A percentile compares a stretch with the other conserved stretches of the same genome.
Evolutionary conservation across 92 coral and sea anemone species (phyloP).

Genomic region (Epizoanthus illoricatus): DNA sequence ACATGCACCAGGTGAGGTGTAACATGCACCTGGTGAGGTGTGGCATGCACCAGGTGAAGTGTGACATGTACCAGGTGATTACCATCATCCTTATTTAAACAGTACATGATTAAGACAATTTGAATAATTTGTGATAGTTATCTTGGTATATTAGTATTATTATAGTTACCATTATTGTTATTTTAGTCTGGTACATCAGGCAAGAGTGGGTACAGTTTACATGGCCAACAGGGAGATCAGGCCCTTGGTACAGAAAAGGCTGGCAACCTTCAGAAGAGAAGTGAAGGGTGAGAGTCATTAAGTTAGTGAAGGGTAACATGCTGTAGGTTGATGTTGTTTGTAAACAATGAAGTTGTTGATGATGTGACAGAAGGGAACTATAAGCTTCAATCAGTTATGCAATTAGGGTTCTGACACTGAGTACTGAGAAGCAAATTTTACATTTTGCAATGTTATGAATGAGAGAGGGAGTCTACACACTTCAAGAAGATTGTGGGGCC

Average conservation of each 20-base stretch:
- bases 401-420: neutral
- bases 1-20: too few relatives aligned
- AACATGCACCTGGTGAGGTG: too few relatives aligned
- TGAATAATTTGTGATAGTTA: neutral
- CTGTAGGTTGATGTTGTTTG: too few relatives aligned
- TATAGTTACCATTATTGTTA: neutral
- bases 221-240: conserved; percentile 97
- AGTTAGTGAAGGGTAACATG: neutral
- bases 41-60: too few relatives aligned
- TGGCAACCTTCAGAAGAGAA: conserved; percentile 83
- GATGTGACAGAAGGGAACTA: too few relatives aligned
- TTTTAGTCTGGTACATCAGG: conserved; percentile 51
- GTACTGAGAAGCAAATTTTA: neutral
- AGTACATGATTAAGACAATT: neutral
- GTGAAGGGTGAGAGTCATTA: conserved; percentile 80
- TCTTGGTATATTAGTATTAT: neutral
- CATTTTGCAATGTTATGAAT: too few relatives aligned
- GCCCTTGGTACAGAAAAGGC: conserved; percentile 79
- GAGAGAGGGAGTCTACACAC: too few relatives aligned
- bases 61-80: too few relatives aligned
- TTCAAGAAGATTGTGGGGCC: too few relatives aligned
- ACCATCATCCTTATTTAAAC: too few relatives aligned
- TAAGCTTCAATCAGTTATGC: too few relatives aligned
- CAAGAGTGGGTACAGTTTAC: conserved; percentile 84
- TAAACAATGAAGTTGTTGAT: too few relatives aligned